Percentiles rank a stretch among this genome's conserved stretches.
phyloP scores from a whole-genome alignment of 2,888 invertebrate genomes.

The Lepidochrysops patricia region DNA sequence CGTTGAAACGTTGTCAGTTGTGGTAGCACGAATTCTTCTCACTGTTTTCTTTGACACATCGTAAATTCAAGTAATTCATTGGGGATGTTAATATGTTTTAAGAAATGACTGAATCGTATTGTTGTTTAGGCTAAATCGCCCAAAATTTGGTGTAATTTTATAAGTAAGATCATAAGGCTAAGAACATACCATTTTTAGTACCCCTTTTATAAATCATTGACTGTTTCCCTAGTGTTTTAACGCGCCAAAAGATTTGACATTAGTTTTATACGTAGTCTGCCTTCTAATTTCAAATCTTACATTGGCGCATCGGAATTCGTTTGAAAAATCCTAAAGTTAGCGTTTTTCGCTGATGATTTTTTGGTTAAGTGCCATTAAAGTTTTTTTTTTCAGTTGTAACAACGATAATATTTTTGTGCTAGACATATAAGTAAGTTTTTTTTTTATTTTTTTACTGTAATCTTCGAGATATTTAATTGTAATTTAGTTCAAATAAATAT shows the following conservation, averaged over 20 bases:
- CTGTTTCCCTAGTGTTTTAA: conserved; percentile 7
- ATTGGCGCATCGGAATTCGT: not conserved
- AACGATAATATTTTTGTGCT: conserved; percentile 8
- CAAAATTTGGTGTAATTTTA: conserved; percentile 52
- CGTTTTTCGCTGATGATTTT: conserved; percentile 10
- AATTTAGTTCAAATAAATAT: conserved; percentile 17
- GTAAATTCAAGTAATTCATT: not conserved
- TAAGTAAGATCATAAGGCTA: conserved; percentile 34
- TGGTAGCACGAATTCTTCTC: too few species aligned
- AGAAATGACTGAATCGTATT: conserved; percentile 65
- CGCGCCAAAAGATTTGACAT: conserved; percentile 12
- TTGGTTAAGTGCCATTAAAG: not conserved
- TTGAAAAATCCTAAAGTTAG: not conserved
- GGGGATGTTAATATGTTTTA: conserved; percentile 44
- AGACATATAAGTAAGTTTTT: conserved; percentile 3
- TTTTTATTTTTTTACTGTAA: conserved; percentile 1
- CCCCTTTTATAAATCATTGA: conserved; percentile 32
- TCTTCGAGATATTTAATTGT: not conserved
- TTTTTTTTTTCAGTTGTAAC: not conserved
- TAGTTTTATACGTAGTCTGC: not conserved
- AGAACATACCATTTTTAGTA: conserved; percentile 29
- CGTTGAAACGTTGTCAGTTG: not conserved
- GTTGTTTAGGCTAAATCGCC: conserved; percentile 56
- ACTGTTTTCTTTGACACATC: not conserved
- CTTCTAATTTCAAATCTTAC: not conserved